Evolutionary conservation across 1,140 invertebrate species (phyloP).

Genomic region (Camponotus vicinus): DNA sequence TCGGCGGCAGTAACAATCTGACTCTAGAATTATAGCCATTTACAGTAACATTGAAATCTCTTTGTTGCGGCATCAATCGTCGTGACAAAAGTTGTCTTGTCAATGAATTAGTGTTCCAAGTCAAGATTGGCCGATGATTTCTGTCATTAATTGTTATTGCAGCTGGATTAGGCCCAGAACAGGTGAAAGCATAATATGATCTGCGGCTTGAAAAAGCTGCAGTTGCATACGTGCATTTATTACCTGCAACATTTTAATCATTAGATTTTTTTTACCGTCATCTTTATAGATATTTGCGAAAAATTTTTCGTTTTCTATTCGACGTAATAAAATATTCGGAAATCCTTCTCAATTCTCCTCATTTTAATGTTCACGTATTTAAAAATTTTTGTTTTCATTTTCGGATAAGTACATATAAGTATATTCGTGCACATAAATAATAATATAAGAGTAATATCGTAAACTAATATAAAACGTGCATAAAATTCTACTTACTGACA

Average conservation of each 20-base stretch:
- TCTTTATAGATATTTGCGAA: too few species aligned
- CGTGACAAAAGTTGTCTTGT: slow-evolving; percentile 86
- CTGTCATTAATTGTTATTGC: slow-evolving; percentile 72
- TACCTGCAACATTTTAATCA: slow-evolving; percentile 75
- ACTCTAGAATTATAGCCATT: slow-evolving; percentile 85
- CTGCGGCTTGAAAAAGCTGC: slow-evolving; percentile 89
- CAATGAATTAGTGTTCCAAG: slow-evolving; percentile 89
- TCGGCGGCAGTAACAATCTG: slow-evolving; percentile 84
- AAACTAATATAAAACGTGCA: neutral
- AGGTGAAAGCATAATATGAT: slow-evolving; percentile 90
- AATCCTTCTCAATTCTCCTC: neutral
- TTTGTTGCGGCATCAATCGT: slow-evolving; percentile 87
- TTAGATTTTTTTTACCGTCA: neutral
- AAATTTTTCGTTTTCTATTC: neutral
- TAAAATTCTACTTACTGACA: neutral
- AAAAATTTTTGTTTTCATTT: neutral
- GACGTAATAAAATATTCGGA: neutral
- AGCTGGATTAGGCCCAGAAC: slow-evolving; percentile 88
- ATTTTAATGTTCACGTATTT: neutral
- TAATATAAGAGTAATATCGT: neutral
- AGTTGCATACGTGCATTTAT: slow-evolving; percentile 88
- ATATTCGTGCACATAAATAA: too few species aligned
- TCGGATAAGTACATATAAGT: neutral
- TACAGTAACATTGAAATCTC: slow-evolving; percentile 88
- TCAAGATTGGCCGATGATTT: slow-evolving; percentile 71